phyloP scores from a whole-genome alignment of 2,113 vertebrate genomes.

The Chionomys nivalis region DNA sequence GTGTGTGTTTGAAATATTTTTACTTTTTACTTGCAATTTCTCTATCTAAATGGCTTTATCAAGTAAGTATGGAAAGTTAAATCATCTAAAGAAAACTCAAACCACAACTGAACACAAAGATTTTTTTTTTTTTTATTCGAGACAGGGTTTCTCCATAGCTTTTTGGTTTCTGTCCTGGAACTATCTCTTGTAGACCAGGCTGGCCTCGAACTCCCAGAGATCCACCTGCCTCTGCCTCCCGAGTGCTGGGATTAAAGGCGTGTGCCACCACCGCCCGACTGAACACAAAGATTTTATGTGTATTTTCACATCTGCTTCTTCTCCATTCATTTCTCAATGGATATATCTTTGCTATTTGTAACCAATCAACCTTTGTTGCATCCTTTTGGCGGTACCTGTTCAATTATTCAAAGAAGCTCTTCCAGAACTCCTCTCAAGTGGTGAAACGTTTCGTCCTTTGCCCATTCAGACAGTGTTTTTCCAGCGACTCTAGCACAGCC shows the following conservation, averaged over 20 bases:
- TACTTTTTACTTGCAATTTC: neutral
- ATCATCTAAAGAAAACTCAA: neutral
- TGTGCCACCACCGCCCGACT: no score
- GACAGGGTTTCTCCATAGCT: no score
- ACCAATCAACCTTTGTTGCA: neutral
- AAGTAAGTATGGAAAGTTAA: neutral
- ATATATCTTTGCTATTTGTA: no score
- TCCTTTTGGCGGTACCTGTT: neutral
- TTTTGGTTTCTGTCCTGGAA: no score
- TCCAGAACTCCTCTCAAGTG: no score
- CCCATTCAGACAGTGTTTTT: neutral
- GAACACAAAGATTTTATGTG: neutral
- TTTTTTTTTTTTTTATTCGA: no score
- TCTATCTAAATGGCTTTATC: neutral
- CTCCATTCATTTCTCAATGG: neutral
- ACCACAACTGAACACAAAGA: neutral
- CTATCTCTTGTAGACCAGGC: no score
- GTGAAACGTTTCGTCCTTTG: neutral
- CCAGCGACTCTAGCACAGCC: rapidly evolving
- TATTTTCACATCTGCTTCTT: neutral
- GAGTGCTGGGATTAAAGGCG: no score
- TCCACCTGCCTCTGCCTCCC: no score
- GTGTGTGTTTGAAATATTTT: neutral
- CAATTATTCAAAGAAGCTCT: neutral
- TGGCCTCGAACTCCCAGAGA: no score